Percentiles rank a stretch among this genome's conserved stretches.
phyloP scores from a whole-genome alignment of 1,140 invertebrate species.

The Gyrodactylus salaris region DNA sequence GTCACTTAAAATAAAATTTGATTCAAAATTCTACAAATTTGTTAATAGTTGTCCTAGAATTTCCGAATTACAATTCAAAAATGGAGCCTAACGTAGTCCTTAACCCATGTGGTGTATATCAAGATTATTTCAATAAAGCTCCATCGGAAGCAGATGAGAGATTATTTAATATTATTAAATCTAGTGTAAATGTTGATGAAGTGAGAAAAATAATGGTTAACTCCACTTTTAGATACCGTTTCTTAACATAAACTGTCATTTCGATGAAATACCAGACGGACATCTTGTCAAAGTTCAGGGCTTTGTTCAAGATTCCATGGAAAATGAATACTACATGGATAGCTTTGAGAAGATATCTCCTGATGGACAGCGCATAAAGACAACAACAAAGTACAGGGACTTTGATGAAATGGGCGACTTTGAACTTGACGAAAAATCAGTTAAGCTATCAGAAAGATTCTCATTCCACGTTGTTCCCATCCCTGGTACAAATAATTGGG shows the following conservation, averaged over 20 bases:
- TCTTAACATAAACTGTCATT: neutral
- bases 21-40: too few species aligned
- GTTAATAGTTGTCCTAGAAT: neutral
- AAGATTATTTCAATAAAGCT: neutral
- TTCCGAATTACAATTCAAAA: neutral
- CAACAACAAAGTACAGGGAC: neutral
- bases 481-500: neutral
- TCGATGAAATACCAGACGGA: neutral
- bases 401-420: neutral
- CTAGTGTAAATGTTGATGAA: neutral
- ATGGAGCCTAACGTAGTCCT: neutral
- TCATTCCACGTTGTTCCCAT: neutral
- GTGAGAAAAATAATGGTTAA: too few species aligned
- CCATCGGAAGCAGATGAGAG: neutral
- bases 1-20: too few species aligned
- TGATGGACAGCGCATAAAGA: neutral
- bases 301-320: neutral
- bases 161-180: neutral
- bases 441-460: neutral
- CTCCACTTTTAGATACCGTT: neutral
- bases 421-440: neutral
- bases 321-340: neutral
- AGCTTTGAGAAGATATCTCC: neutral
- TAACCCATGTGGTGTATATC: neutral
- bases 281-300: neutral